These are phyloP conservation scores for Lordiphosa mommai DNA, from an alignment of 1,140 invertebrate species.

Conservation along the genomic window DNA sequence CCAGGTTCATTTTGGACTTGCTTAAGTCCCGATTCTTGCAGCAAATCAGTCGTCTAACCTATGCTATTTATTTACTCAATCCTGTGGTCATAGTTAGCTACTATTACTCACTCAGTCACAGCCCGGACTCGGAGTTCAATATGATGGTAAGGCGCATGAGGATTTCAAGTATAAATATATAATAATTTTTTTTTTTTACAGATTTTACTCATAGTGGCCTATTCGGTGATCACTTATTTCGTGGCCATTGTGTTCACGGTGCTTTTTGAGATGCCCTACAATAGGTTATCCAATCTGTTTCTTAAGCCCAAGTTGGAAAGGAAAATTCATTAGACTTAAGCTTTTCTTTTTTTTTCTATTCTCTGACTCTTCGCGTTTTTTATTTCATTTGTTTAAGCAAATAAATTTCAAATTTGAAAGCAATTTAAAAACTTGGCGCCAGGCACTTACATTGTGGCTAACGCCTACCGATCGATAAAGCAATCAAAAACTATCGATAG, in stretches of 20 bases:
- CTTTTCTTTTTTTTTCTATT: too few species aligned
- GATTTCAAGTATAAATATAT: neutral
- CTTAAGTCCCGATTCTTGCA: conserved; percentile 22
- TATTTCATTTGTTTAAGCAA: too few species aligned
- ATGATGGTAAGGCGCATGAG: conserved; percentile 22
- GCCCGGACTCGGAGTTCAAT: conserved; percentile 8
- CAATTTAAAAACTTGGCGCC: too few species aligned
- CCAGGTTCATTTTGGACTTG: conserved; percentile 14
- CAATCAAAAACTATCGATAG: too few species aligned
- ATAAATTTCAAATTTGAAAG: too few species aligned
- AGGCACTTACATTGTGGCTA: too few species aligned
- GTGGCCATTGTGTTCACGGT: conserved; percentile 22
- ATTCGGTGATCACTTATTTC: conserved; percentile 6
- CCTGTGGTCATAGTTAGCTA: conserved; percentile 24
- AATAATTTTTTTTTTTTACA: conserved; percentile 2
- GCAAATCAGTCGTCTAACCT: conserved; percentile 25
- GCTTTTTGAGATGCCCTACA: conserved; percentile 40
- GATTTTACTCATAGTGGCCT: conserved; percentile 14
- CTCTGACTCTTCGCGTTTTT: too few species aligned
- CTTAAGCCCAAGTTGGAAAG: neutral
- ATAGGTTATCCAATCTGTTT: conserved; percentile 19
- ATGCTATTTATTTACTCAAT: conserved; percentile 44
- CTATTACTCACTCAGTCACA: conserved; percentile 19
- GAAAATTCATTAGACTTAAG: conserved; percentile 2
- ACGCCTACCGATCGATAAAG: too few species aligned